These are phyloP conservation scores for Drosophila rhopaloa DNA, from an alignment of 1,140 invertebrate species.

Conservation along the genomic window DNA sequence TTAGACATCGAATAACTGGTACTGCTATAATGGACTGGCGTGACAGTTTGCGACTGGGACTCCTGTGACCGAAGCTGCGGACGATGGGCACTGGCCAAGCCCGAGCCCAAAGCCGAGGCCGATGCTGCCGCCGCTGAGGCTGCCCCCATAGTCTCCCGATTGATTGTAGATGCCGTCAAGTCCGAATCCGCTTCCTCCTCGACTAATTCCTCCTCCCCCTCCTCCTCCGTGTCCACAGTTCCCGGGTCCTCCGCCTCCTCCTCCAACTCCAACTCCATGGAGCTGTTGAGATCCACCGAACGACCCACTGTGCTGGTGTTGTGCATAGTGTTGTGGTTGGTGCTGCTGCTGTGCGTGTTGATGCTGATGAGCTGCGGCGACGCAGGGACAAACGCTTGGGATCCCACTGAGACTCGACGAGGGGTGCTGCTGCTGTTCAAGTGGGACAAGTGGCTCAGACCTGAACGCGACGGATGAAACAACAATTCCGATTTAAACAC, in stretches of 20 bases:
- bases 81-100: conserved; percentile 76
- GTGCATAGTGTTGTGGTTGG: conserved; percentile 75
- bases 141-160: conserved; percentile 84
- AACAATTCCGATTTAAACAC: conserved; percentile 35
- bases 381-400: conserved; percentile 83
- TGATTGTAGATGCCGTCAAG: conserved; percentile 84
- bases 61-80: conserved; percentile 83
- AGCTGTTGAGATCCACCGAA: conserved; percentile 85
- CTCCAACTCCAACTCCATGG: conserved; percentile 81
- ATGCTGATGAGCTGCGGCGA: conserved; percentile 83
- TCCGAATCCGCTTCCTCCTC: conserved; percentile 85
- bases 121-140: conserved; percentile 66
- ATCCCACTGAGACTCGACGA: conserved; percentile 85
- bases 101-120: conserved; percentile 59
- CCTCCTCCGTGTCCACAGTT: conserved; percentile 75
- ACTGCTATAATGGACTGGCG: conserved; percentile 85
- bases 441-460: conserved; percentile 85
- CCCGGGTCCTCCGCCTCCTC: conserved; percentile 62
- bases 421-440: conserved; percentile 84
- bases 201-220: conserved; percentile 78
- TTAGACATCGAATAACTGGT: conserved; percentile 85
- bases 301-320: conserved; percentile 71
- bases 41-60: conserved; percentile 84
- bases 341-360: conserved; percentile 73
- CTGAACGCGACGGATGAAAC: conserved; percentile 56